Evolutionary conservation across 1,140 invertebrate genomes (phyloP).

Genomic region (Eupristina koningsbergeri): DNA sequence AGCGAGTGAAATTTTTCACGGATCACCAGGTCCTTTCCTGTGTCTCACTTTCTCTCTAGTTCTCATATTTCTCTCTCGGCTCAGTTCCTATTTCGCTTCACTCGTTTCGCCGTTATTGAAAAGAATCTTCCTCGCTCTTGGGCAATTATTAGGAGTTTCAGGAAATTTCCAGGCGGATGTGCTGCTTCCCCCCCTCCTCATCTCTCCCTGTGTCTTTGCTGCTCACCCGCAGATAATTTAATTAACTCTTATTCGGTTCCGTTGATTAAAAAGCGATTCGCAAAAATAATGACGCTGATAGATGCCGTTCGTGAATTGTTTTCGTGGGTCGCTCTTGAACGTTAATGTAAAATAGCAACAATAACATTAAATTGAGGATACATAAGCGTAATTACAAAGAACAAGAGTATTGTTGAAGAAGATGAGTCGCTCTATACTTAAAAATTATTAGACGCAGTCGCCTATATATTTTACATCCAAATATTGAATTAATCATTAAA

Average conservation of each 20-base stretch:
- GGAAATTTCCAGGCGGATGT: background rate
- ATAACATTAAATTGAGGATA: too few species aligned
- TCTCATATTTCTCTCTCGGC: background rate
- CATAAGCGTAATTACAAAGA: too few species aligned
- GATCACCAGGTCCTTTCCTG: background rate
- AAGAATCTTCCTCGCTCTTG: background rate
- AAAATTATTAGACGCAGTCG: too few species aligned
- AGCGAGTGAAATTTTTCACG: conserved; percentile 31
- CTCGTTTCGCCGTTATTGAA: background rate
- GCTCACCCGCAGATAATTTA: background rate
- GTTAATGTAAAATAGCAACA: too few species aligned
- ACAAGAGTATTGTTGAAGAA: too few species aligned
- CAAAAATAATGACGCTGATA: background rate
- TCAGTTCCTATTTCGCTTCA: conserved; percentile 3
- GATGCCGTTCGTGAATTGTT: too few species aligned
- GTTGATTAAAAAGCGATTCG: background rate
- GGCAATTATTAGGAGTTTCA: conserved; percentile 10
- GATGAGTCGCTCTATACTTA: too few species aligned
- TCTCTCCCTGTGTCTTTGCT: too few species aligned
- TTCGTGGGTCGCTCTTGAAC: too few species aligned
- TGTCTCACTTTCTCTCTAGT: background rate
- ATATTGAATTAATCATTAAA: too few species aligned
- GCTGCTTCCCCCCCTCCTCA: background rate
- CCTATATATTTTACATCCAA: too few species aligned
- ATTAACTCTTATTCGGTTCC: background rate